A percentile compares a stretch with the other conserved stretches of the same genome.
Conservation (phyloP, 2,113 vertebrate genomes). For the Laticauda laticaudata region DNA sequence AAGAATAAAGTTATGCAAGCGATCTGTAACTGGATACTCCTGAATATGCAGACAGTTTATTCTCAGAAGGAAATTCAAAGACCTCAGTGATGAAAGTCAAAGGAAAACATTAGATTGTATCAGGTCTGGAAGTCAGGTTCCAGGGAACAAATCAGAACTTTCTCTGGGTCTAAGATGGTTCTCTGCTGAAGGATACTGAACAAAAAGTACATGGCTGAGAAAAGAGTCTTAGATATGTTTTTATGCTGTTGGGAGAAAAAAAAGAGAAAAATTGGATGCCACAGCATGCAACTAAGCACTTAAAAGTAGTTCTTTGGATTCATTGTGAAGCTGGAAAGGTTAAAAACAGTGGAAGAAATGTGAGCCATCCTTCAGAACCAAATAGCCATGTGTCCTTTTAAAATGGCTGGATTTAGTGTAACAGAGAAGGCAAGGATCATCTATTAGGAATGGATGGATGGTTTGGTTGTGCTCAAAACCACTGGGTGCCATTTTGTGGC, state of each 20-base stretch:
- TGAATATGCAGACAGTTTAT: not conserved
- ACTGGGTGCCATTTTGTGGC: not conserved
- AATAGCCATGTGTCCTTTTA: not conserved
- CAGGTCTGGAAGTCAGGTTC: not conserved
- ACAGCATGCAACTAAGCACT: not conserved
- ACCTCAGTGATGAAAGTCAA: not conserved
- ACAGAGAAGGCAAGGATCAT: not conserved
- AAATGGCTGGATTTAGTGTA: not conserved
- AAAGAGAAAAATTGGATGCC: not conserved
- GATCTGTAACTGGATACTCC: not conserved
- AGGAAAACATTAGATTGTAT: constrained; percentile 4
- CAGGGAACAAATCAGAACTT: not conserved
- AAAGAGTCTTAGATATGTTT: not conserved
- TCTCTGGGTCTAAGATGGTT: not conserved
- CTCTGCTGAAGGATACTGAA: no score
- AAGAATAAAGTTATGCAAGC: not conserved
- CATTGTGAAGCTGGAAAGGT: not conserved
- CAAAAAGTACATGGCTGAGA: not conserved
- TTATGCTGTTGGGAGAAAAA: not conserved
- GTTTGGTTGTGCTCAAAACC: not conserved
- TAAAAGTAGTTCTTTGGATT: not conserved
- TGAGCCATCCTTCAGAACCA: not conserved
- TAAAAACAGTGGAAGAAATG: not conserved
- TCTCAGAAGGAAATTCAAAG: constrained; percentile 7
- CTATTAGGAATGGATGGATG: not conserved